Base-by-base conservation (phyloP, 1,140 invertebrate genomes). In the Diploscapter pachys region DNA sequence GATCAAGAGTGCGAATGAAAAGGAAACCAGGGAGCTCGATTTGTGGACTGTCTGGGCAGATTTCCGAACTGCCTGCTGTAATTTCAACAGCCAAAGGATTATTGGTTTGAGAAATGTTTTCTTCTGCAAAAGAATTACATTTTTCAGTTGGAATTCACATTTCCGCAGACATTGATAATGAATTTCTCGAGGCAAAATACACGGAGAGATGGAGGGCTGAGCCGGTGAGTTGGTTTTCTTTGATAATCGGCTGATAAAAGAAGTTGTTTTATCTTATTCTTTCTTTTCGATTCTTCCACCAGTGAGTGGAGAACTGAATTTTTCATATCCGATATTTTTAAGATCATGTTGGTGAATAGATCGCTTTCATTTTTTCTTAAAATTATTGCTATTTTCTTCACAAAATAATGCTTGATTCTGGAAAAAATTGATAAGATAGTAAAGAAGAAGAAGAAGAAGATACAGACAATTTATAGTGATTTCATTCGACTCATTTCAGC, bases 1-100 rank as follows among this genome's bases (percentile, higher is more conserved):
- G 5, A 52, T 66, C 51, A 63, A 57, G 3, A 8, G 31, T 3
- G 50, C 62, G 2, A 13, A 13, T 8, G 67, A 71, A 3, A 63
- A 67, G 9, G 51, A 63, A 13, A 31, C 31, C 31, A 31, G 31
- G 31, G 31, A 31, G 31, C 31, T 31, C 31, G 81, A 83, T 62
- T 31, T 77, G 11, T 83, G 81, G 81, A 61, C 72, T 31, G 71
- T 83, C 63, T 84, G 81, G 82, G 76, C 78, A 9, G 57, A 77
- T 71, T 78, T 80, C 71, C 67, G 77, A 4, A 57, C 31, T 2
- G 49, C 8, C n/a, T 76, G 73, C 55, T 49, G 55, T 9, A 78
- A 78, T 70, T 78, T 69, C 63, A 57, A 56, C 51, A 57, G 57
- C 57, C 59, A 68, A 13, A 8, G 52, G 48, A 52, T 68, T 54